A percentile compares a stretch with the other conserved stretches of the same genome.
phyloP scores from a whole-genome alignment of 2,888 invertebrate genomes.

The Ectemnius lituratus region DNA sequence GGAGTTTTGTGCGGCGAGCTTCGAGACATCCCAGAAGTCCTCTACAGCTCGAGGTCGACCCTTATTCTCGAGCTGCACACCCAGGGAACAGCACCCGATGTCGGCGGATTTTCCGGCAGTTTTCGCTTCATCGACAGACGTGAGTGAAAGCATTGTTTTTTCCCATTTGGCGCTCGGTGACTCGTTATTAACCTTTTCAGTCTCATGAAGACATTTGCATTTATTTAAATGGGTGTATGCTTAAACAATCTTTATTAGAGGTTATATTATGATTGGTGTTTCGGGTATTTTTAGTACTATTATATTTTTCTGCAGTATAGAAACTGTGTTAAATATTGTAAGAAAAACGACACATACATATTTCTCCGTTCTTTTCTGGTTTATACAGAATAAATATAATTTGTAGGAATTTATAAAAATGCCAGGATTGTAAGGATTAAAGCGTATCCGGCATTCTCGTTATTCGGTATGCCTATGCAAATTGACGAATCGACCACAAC shows the following conservation, averaged over 20 bases:
- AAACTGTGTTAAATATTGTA: too few species aligned
- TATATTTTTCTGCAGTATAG: too few species aligned
- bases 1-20: conserved; percentile 85
- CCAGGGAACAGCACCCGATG: conserved; percentile 79
- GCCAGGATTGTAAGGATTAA: too few species aligned
- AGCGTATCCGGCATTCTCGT: not conserved
- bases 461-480: not conserved
- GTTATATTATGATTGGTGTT: too few species aligned
- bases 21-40: conserved; percentile 84
- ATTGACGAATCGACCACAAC: not conserved
- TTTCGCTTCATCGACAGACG: conserved; percentile 88
- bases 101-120: conserved; percentile 86
- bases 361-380: too few species aligned
- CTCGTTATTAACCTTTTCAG: not conserved
- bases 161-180: not conserved
- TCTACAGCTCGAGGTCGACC: conserved; percentile 87
- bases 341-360: too few species aligned
- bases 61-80: conserved; percentile 88
- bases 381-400: too few species aligned
- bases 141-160: conserved; percentile 78
- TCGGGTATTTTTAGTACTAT: too few species aligned
- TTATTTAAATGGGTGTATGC: too few species aligned
- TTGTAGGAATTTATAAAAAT: too few species aligned
- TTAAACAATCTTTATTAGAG: too few species aligned
- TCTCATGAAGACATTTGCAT: too few species aligned